phyloP scores from a whole-genome alignment of 2,113 vertebrate species.

The Entomyzon cyanotis region DNA sequence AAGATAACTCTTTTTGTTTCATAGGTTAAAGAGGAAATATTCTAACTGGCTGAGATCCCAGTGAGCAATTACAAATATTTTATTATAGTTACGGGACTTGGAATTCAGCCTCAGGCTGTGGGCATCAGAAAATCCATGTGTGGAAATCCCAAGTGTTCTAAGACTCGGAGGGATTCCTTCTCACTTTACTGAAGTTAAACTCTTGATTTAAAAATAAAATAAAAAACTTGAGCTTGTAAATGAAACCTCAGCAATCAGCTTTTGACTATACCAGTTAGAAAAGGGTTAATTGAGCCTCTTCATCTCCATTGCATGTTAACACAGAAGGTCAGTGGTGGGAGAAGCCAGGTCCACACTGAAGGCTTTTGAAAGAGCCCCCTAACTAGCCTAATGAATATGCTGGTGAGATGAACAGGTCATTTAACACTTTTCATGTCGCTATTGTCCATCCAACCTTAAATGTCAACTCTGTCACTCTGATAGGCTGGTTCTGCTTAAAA shows the following conservation, averaged over 20 bases:
- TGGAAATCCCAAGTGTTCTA: not conserved
- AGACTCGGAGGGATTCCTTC: not conserved
- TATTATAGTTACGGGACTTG: not conserved
- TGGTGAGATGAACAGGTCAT: conserved; percentile 55
- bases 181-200: not conserved
- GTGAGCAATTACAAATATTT: conserved; percentile 60
- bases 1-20: conserved; percentile 53
- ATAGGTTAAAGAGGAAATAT: conserved; percentile 49
- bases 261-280: not conserved
- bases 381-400: conserved; percentile 54
- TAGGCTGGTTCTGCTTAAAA: conserved; percentile 52
- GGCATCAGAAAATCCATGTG: not conserved
- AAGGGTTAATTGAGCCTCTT: conserved; percentile 49
- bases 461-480: conserved; percentile 45
- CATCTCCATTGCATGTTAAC: conserved; percentile 11
- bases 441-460: conserved; percentile 60
- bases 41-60: conserved; percentile 49
- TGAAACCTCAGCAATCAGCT: not conserved
- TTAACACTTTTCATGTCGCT: conserved; percentile 37
- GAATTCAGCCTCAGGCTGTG: not conserved
- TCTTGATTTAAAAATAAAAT: not conserved
- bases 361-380: conserved; percentile 50
- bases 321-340: conserved; percentile 33
- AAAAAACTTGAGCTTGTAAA: not conserved
- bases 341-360: conserved; percentile 11